Evolutionary conservation across 2,888 invertebrate species (phyloP).

Genomic region (Lamellibrachia satsuma): DNA sequence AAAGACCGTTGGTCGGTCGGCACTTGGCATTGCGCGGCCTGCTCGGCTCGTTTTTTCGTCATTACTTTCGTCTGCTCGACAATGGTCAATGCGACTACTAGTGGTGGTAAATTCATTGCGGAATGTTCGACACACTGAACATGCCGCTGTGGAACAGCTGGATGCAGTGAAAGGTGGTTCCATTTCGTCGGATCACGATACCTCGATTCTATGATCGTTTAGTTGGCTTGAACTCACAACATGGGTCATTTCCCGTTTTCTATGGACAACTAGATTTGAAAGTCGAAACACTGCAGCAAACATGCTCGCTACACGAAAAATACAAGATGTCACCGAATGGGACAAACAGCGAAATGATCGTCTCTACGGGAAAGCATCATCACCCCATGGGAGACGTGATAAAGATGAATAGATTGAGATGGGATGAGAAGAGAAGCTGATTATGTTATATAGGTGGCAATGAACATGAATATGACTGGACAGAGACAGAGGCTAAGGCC

Average conservation of each 20-base stretch:
- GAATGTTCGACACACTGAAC: background rate
- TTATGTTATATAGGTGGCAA: too few relatives aligned
- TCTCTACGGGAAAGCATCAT: too few relatives aligned
- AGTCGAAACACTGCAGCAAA: too few relatives aligned
- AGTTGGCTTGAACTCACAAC: background rate
- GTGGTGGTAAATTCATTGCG: background rate
- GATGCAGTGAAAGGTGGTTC: background rate
- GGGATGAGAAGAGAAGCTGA: too few relatives aligned
- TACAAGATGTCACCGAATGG: too few relatives aligned
- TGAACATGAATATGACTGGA: too few relatives aligned
- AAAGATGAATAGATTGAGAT: too few relatives aligned
- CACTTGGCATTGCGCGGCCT: background rate
- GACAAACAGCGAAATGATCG: too few relatives aligned
- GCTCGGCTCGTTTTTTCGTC: background rate
- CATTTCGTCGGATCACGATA: background rate
- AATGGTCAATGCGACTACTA: background rate
- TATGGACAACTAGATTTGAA: too few relatives aligned
- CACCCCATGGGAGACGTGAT: too few relatives aligned
- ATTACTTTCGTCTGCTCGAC: background rate
- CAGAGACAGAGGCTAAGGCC: too few relatives aligned
- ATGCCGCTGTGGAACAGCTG: background rate
- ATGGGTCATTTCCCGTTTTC: background rate
- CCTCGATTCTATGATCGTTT: background rate
- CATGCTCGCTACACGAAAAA: too few relatives aligned
- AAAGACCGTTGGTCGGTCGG: background rate